These are phyloP conservation scores for Elymnias hypermnestra DNA, from an alignment of 1,140 invertebrate genomes.

Conservation along the genomic window DNA sequence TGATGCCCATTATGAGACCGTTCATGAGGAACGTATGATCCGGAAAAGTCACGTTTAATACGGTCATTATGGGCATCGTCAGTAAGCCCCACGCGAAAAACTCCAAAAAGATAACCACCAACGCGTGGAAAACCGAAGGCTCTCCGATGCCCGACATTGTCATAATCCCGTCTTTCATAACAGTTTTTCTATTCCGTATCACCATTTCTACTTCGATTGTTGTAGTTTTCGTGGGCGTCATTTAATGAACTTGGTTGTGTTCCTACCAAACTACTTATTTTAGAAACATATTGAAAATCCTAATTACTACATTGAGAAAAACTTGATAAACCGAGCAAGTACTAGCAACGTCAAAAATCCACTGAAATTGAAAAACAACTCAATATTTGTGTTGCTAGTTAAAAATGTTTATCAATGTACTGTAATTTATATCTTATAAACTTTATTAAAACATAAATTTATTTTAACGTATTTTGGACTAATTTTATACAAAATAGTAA, in stretches of 20 bases:
- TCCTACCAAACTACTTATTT: constrained; percentile 60
- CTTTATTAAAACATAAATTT: no score
- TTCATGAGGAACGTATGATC: constrained; percentile 99
- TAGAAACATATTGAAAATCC: constrained; percentile 61
- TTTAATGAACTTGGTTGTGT: constrained; percentile 54
- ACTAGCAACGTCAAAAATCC: constrained; percentile 65
- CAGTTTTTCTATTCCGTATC: constrained; percentile 74
- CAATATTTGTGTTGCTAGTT: constrained; percentile 54
- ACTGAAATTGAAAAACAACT: constrained; percentile 70
- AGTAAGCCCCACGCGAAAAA: constrained; percentile 99
- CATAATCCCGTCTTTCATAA: constrained; percentile 74
- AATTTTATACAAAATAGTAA: no score
- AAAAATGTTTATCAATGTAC: no score
- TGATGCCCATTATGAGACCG: constrained; percentile 98
- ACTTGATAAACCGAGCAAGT: constrained; percentile 56
- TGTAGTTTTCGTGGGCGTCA: constrained; percentile 73
- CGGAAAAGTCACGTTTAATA: constrained; percentile 97
- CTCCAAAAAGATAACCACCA: constrained; percentile 99
- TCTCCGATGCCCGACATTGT: constrained; percentile 90
- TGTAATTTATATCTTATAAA: no score
- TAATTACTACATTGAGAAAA: constrained; percentile 68
- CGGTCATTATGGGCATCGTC: constrained; percentile 98
- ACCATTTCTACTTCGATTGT: constrained; percentile 76
- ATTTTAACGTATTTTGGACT: no score
- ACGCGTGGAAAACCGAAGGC: constrained; percentile 97